Percentiles rank a stretch among this genome's conserved stretches.
Conservation (phyloP, 2,113 vertebrate genomes). For the Saimiri boliviensis region DNA sequence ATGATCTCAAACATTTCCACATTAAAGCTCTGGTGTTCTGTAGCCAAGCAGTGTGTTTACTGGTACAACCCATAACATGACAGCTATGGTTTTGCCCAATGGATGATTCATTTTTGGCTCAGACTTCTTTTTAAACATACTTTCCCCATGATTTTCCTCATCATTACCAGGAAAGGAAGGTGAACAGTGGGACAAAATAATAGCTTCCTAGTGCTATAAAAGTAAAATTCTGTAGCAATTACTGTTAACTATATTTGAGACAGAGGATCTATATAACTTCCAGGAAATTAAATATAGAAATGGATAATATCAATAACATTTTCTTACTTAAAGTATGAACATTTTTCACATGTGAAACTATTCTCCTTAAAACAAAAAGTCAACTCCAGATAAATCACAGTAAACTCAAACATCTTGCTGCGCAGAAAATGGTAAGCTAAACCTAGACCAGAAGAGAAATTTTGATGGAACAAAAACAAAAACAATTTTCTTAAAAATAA, state of each 20-base stretch:
- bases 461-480: neutral
- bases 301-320: neutral
- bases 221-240: neutral
- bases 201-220: neutral
- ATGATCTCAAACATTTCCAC: neutral
- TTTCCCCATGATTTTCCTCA: neutral
- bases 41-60: neutral
- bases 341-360: neutral
- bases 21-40: neutral
- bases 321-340: neutral
- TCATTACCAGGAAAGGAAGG: neutral
- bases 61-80: neutral
- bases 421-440: neutral
- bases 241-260: neutral
- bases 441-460: neutral
- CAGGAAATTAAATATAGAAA: slow-evolving; percentile 24
- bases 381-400: neutral
- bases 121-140: neutral
- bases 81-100: neutral
- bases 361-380: neutral
- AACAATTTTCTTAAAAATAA: neutral
- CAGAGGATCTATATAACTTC: neutral
- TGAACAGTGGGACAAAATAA: neutral
- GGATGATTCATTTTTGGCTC: neutral
- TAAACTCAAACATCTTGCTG: neutral